phyloP scores from a whole-genome alignment of 2,888 invertebrate genomes.

The Sisyra terminalis region DNA sequence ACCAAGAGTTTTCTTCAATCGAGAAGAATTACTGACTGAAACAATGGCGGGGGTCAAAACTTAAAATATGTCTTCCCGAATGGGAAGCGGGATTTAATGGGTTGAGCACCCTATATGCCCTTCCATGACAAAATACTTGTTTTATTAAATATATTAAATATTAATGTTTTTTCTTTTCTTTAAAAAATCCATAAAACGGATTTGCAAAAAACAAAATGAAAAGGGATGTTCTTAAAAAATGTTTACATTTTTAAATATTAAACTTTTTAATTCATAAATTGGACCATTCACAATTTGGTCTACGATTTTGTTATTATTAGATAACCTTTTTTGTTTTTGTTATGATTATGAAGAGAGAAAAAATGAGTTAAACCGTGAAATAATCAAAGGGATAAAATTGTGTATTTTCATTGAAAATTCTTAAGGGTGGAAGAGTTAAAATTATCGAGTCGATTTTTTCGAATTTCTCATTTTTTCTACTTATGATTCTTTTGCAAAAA shows the following conservation, averaged over 20 bases:
- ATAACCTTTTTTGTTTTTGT: no score
- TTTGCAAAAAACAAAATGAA: neutral
- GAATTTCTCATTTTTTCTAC: neutral
- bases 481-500: neutral
- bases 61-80: no score
- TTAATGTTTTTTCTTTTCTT: neutral
- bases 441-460: neutral
- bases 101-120: neutral
- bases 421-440: neutral
- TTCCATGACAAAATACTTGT: neutral
- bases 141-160: neutral
- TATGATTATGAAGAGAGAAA: no score
- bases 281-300: conserved; percentile 6
- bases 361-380: neutral
- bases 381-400: neutral
- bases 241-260: neutral
- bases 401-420: neutral
- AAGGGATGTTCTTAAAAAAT: neutral
- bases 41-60: neutral
- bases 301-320: no score
- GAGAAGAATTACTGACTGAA: neutral
- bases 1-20: neutral
- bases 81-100: no score
- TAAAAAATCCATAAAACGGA: conserved; percentile 5
- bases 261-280: neutral